Conservation (phyloP, 2,113 vertebrate species). For the Paraplagusia blochii region DNA sequence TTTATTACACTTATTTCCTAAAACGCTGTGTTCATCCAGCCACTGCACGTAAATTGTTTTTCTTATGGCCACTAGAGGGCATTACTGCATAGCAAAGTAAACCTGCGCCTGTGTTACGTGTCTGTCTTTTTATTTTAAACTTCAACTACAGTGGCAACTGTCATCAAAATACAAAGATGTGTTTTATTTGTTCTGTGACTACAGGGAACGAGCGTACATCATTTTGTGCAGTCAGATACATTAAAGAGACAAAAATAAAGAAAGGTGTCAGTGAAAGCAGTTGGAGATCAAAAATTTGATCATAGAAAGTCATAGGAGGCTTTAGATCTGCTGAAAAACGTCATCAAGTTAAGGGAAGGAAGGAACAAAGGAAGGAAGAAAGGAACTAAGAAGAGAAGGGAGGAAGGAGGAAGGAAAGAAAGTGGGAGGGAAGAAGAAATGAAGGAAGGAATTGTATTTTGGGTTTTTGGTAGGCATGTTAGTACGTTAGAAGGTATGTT, state of each 20-base stretch:
- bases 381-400: too few relatives aligned
- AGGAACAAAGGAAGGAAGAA: too few relatives aligned
- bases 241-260: constrained; percentile 43
- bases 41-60: too few relatives aligned
- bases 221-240: neutral
- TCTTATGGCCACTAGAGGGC: constrained; percentile 57
- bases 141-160: neutral
- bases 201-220: neutral
- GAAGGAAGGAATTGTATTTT: too few relatives aligned
- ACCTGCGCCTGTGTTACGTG: neutral
- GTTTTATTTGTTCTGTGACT: neutral
- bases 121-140: neutral
- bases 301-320: neutral
- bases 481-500: too few relatives aligned
- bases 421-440: too few relatives aligned
- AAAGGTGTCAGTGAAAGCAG: neutral
- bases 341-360: too few relatives aligned
- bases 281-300: constrained; percentile 30
- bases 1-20: too few relatives aligned
- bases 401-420: too few relatives aligned
- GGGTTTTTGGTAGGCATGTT: too few relatives aligned
- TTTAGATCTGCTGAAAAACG: neutral
- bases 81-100: neutral
- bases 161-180: neutral
- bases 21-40: too few relatives aligned